Conservation (phyloP, 2,797 vertebrate species). For the Discoglossus pictus region DNA sequence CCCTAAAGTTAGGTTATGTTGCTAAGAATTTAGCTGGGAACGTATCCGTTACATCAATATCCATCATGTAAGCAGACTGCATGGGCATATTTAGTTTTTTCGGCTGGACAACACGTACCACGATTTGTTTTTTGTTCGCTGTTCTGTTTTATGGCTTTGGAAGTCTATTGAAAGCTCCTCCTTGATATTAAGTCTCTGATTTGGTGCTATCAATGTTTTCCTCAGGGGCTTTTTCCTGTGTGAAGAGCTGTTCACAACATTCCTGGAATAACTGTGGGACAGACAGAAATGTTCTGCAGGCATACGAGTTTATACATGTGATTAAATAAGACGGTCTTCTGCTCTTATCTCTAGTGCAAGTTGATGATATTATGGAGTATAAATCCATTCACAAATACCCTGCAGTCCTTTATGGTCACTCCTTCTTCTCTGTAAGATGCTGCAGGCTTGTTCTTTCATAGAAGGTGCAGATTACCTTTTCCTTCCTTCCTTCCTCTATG, state of each 20-base stretch:
- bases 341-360: constrained; percentile 13
- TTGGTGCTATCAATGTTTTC: constrained; percentile 13
- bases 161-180: no score
- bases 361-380: constrained; percentile 24
- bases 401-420: constrained; percentile 13
- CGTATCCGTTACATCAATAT: no score
- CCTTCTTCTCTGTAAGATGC: neutral
- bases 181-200: neutral
- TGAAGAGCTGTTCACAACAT: constrained; percentile 24
- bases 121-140: no score
- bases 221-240: constrained; percentile 15
- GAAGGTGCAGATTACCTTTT: no score
- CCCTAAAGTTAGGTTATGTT: no score
- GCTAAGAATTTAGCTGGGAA: no score
- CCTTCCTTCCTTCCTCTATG: neutral
- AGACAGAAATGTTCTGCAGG: constrained; percentile 20
- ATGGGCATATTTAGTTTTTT: no score
- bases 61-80: no score
- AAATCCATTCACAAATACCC: constrained; percentile 37
- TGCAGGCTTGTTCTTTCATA: constrained; percentile 18
- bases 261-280: constrained; percentile 36
- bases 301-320: constrained; percentile 30
- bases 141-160: no score
- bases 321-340: neutral
- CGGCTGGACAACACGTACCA: no score